These are phyloP conservation scores for Noturus placidus DNA, from an alignment of 2,113 vertebrate species.

Conservation along the genomic window DNA sequence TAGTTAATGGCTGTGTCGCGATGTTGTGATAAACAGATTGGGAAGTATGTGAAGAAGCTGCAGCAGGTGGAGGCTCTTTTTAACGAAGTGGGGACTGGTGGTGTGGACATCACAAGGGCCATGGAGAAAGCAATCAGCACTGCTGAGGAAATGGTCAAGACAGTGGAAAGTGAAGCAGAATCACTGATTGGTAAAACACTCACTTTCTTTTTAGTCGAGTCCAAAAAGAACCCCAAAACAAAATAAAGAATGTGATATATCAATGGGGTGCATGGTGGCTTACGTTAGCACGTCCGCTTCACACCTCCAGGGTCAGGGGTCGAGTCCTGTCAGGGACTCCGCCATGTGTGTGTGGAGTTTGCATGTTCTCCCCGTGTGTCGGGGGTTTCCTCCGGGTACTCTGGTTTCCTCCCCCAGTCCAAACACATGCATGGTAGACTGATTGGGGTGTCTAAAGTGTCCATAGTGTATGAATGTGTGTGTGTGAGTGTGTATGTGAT, in stretches of 20 bases:
- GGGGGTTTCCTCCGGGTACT: too few species aligned
- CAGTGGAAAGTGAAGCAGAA: slow-evolving; percentile 69
- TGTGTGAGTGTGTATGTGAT: too few species aligned
- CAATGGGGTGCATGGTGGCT: too few species aligned
- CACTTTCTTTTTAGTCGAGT: background rate
- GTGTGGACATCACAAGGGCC: background rate
- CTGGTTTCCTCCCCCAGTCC: too few species aligned
- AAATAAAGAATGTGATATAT: background rate
- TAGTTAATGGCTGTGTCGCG: background rate
- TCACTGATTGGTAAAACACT: slow-evolving; percentile 56
- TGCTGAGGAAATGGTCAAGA: slow-evolving; percentile 63
- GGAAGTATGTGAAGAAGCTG: slow-evolving; percentile 71
- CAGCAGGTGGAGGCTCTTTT: slow-evolving; percentile 73
- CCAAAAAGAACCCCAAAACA: background rate
- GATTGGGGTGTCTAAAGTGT: too few species aligned
- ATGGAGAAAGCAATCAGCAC: slow-evolving; percentile 73
- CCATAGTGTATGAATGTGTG: too few species aligned
- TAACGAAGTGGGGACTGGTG: slow-evolving; percentile 42
- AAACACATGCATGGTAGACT: too few species aligned
- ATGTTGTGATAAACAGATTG: slow-evolving; percentile 72
- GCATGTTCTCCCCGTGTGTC: too few species aligned
- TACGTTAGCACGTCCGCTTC: too few species aligned
- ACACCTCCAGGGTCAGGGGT: too few species aligned
- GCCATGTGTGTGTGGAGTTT: too few species aligned
- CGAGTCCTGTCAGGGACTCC: too few species aligned